phyloP scores from a whole-genome alignment of 2,888 invertebrate genomes.

The Caenorhabditis sp. region DNA sequence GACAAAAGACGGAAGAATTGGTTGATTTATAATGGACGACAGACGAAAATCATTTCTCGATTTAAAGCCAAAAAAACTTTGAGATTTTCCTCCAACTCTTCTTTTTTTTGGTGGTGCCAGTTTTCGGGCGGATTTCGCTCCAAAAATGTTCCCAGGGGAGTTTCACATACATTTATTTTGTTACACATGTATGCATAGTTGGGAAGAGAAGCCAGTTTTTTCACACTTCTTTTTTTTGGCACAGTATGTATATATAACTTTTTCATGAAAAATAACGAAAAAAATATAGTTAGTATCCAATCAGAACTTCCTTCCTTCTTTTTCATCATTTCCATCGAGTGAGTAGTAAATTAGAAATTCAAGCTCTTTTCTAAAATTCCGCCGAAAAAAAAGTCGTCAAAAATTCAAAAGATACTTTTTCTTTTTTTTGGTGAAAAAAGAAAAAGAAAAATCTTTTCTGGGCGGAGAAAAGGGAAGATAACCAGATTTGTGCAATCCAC shows the following conservation, averaged over 20 bases:
- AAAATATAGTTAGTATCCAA: too few relatives aligned
- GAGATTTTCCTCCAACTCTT: not conserved
- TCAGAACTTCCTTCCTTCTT: not conserved
- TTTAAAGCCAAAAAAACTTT: not conserved
- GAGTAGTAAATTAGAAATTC: not conserved
- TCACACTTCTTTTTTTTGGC: not conserved
- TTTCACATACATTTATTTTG: not conserved
- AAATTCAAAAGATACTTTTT: not conserved
- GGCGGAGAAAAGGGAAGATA: not conserved
- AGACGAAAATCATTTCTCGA: slow-evolving; percentile 3
- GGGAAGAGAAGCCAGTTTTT: not conserved
- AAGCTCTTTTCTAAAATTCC: not conserved
- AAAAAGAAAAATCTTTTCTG: not conserved
- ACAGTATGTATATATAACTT: too few relatives aligned
- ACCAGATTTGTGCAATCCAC: not conserved
- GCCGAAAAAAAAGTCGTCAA: not conserved
- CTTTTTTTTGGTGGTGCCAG: not conserved
- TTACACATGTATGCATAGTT: not conserved
- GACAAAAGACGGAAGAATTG: slow-evolving; percentile 16
- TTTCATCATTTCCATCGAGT: not conserved
- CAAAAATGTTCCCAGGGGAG: not conserved
- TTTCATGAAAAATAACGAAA: too few relatives aligned
- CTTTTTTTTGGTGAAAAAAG: not conserved
- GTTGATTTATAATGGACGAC: slow-evolving; percentile 24
- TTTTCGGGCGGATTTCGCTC: not conserved